A percentile compares a stretch with the other conserved stretches of the same genome.
These are phyloP conservation scores for Pseudochirops corinnae DNA, from an alignment of 2,797 vertebrate species.

Conservation along the genomic window DNA sequence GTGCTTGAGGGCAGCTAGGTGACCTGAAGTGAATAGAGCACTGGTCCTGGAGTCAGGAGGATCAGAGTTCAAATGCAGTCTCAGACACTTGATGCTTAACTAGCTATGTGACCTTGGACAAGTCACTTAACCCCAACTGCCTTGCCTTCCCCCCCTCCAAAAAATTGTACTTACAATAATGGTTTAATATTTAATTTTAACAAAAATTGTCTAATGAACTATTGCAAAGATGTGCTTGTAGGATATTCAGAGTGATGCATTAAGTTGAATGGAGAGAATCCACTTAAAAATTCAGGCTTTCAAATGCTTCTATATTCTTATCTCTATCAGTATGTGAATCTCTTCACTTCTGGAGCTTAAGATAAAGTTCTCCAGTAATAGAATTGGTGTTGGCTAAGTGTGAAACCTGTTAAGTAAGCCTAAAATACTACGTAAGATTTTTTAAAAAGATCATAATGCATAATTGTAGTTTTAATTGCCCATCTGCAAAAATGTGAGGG, in stretches of 20 bases:
- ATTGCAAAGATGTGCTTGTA: slow-evolving; percentile 45
- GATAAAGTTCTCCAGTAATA: neutral
- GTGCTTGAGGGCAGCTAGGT: too few species aligned
- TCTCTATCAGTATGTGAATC: slow-evolving; percentile 26
- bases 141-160: too few species aligned
- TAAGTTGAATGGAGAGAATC: slow-evolving; percentile 38
- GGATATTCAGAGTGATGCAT: slow-evolving; percentile 50
- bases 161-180: neutral
- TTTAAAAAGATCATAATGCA: neutral
- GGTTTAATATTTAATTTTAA: slow-evolving; percentile 40
- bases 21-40: too few species aligned
- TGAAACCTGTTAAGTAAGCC: slow-evolving; percentile 47
- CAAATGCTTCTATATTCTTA: neutral
- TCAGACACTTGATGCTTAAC: too few species aligned
- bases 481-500: slow-evolving; percentile 38
- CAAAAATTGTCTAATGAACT: slow-evolving; percentile 39
- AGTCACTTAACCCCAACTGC: too few species aligned
- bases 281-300: slow-evolving; percentile 51
- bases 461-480: neutral
- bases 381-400: slow-evolving; percentile 21
- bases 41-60: too few species aligned
- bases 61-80: too few species aligned
- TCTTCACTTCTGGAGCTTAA: slow-evolving; percentile 55
- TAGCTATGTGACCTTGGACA: too few species aligned
- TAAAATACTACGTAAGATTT: neutral